Evolutionary conservation across 2,888 invertebrate species (phyloP), one percentile per base, ranked within the genome.

Genomic region (Nasonia oneida): DNA sequence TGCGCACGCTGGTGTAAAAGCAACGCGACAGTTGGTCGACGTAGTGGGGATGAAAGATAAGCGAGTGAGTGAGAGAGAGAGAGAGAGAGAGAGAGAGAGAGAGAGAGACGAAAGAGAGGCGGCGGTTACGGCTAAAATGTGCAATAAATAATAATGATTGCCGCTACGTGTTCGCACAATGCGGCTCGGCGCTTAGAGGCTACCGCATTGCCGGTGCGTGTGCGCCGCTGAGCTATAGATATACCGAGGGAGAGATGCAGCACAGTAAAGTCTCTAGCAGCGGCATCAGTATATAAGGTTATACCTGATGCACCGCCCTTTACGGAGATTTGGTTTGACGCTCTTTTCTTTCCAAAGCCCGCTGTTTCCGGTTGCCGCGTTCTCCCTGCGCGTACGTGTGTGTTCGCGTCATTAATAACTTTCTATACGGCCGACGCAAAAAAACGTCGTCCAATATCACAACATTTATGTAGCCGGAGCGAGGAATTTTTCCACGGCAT

Each of bases 91-190:
- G 80, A 83, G 78, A 91, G 89, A 90, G 87, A 29, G 29, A 82
- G 73, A 86, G 61, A 64, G 73, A 61, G 61, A 74, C 61, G 82
- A 83, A 81, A 83, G 78, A 91, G 89, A 90, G 87, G 90, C 88
- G 81, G 86, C 89, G 89, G 89, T 91, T 89, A 88, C 88, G 81
- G 87, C 87, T 88, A 90, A 90, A 90, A 90, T 89, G 90, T 86
- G 88, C 89, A 91, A 92, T 93, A 93, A 93, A 92, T 92, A 93
- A 93, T 91, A 91, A 91, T 92, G 91, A 93, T 93, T 91, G 91
- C 90, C 87, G 88, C 90, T 93, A 93, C 93, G 93, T 93, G 93
- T 91, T 91, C 91, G 89, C 89, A 93, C 92, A 93, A 93, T 91
- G 89, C 90, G 88, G 86, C 85, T 85, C 87, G 89, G 87, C 89